Conservation (phyloP, 1,140 invertebrate genomes). For the Vanessa tameamea region DNA sequence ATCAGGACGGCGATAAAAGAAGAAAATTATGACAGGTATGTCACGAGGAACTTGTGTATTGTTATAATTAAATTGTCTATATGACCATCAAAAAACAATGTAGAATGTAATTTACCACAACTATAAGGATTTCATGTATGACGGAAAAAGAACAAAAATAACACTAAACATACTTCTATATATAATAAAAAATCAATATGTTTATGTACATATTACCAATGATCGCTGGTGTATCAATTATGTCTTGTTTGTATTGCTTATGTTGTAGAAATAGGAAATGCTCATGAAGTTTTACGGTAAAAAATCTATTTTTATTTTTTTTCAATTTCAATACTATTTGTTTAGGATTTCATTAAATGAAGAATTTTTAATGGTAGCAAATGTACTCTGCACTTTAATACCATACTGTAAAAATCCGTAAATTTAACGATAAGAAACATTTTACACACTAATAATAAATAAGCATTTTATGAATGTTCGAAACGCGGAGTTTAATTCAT, state of each 20-base stretch:
- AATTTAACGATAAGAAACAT: too few species aligned
- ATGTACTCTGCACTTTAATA: too few species aligned
- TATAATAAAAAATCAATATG: constrained; percentile 27
- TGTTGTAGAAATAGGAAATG: constrained; percentile 38
- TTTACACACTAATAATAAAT: too few species aligned
- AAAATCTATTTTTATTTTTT: background rate
- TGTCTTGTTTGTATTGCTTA: constrained; percentile 49
- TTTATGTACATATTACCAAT: constrained; percentile 55
- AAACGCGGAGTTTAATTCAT: too few species aligned
- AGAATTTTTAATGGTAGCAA: too few species aligned
- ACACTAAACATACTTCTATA: background rate
- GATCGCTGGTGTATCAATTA: constrained; percentile 44
- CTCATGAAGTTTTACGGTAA: constrained; percentile 3
- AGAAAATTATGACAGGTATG: constrained; percentile 76
- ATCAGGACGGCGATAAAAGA: constrained; percentile 71
- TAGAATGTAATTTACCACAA: background rate
- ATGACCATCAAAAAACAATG: background rate
- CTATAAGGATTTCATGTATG: background rate
- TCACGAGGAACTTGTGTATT: background rate
- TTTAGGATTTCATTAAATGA: too few species aligned
- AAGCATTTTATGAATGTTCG: too few species aligned
- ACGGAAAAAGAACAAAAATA: too few species aligned
- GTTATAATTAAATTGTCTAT: background rate
- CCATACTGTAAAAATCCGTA: too few species aligned
- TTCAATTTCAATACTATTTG: too few species aligned